Percentiles rank a stretch among this genome's conserved stretches.
Evolutionary conservation across 1,140 invertebrate genomes (phyloP).

Genomic region (Zaprionus davidi): DNA sequence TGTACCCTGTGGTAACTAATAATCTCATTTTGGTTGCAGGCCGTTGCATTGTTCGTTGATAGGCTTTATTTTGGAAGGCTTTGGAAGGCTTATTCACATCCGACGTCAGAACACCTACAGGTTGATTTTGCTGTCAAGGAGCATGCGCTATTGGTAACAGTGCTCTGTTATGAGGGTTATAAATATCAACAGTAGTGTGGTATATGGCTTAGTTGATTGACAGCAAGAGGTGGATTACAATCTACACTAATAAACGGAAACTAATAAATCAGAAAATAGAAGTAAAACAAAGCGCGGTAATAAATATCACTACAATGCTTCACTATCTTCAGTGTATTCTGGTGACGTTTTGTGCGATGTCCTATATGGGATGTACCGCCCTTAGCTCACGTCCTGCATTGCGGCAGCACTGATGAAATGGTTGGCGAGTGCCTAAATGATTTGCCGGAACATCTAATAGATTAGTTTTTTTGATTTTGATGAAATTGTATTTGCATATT

Average conservation of each 20-base stretch:
- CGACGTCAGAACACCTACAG: neutral
- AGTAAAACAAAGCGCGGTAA: too few relatives aligned
- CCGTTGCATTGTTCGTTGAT: neutral
- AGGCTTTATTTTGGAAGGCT: neutral
- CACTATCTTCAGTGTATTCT: neutral
- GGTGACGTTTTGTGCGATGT: neutral
- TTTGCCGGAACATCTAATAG: conserved; percentile 74
- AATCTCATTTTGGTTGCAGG: neutral
- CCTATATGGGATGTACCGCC: neutral
- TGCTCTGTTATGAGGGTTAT: conserved; percentile 33
- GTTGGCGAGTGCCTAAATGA: conserved; percentile 80
- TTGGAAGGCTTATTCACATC: neutral
- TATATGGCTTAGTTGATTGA: conserved; percentile 38
- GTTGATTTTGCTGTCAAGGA: neutral
- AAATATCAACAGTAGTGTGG: conserved; percentile 21
- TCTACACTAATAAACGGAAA: neutral
- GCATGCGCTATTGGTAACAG: conserved; percentile 44
- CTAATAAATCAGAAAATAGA: too few relatives aligned
- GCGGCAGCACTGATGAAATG: conserved; percentile 73
- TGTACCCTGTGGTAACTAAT: neutral
- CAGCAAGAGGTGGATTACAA: conserved; percentile 10
- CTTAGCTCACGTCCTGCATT: conserved; percentile 41
- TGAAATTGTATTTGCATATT: too few relatives aligned
- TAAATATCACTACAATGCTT: too few relatives aligned
- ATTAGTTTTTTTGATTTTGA: conserved; percentile 14